Percentiles rank a stretch among this genome's conserved stretches.
phyloP scores from a whole-genome alignment of 2,113 vertebrate species.

The Ia io region DNA sequence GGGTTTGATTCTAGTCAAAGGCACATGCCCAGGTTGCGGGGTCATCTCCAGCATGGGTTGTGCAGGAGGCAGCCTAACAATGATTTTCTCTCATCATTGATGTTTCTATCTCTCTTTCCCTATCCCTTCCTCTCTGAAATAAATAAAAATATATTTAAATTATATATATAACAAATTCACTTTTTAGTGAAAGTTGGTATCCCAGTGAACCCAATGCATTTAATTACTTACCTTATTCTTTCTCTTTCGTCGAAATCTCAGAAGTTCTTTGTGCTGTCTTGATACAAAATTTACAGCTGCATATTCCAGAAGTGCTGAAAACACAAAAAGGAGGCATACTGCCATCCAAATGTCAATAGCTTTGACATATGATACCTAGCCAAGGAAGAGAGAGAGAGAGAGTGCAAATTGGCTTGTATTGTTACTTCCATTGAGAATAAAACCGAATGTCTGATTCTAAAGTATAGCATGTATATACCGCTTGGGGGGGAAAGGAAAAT shows the following conservation, averaged over 20 bases:
- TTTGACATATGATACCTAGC: slow-evolving; percentile 97
- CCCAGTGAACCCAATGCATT: background rate
- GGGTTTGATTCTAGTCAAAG: too few relatives aligned
- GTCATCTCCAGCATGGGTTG: too few relatives aligned
- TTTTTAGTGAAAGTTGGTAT: background rate
- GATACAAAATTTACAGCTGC: slow-evolving; percentile 99
- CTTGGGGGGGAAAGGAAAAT: background rate
- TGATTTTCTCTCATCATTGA: too few relatives aligned
- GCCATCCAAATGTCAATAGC: slow-evolving; percentile 99
- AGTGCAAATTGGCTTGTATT: background rate
- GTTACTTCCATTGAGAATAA: background rate
- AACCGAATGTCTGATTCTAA: background rate
- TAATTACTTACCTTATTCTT: slow-evolving; percentile 89
- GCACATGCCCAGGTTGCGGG: too few relatives aligned
- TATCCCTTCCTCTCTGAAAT: too few relatives aligned
- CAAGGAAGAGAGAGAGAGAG: background rate
- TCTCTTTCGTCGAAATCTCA: slow-evolving; percentile 89
- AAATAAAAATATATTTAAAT: too few relatives aligned
- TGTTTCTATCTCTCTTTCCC: too few relatives aligned
- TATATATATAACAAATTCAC: background rate
- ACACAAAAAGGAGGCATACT: slow-evolving; percentile 97
- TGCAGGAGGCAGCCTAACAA: too few relatives aligned
- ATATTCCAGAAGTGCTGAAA: slow-evolving; percentile 96
- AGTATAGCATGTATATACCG: background rate
- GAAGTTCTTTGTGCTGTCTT: slow-evolving; percentile 96